Evolutionary conservation across 1,140 invertebrate species (phyloP).

Genomic region (Triops longicaudatus): DNA sequence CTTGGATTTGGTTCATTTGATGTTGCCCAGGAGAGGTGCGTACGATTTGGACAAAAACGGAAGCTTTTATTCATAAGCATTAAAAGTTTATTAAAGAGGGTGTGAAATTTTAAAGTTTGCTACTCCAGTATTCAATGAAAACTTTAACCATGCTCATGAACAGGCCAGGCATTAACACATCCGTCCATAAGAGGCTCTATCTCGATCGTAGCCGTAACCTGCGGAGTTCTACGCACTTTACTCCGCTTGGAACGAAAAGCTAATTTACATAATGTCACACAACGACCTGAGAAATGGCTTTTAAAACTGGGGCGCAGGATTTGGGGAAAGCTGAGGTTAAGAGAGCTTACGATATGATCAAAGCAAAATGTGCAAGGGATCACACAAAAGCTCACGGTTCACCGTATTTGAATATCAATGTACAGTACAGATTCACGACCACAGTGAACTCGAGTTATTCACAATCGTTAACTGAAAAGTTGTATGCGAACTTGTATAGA

Average conservation of each 20-base stretch:
- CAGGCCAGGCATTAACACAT: too few species aligned
- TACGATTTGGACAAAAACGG: not conserved
- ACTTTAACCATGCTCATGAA: too few species aligned
- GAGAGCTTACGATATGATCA: not conserved
- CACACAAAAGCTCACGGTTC: not conserved
- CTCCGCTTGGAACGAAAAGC: not conserved
- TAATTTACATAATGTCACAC: not conserved
- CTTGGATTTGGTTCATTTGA: too few species aligned
- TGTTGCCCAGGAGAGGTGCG: not conserved
- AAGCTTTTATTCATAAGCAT: not conserved
- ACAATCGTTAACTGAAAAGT: too few species aligned
- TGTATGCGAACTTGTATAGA: too few species aligned
- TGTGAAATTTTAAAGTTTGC: too few species aligned
- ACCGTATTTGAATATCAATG: constrained; percentile 1
- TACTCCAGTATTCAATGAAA: too few species aligned
- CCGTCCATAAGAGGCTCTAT: too few species aligned
- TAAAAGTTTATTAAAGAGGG: too few species aligned
- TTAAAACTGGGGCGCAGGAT: not conserved
- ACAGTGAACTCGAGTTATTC: not conserved
- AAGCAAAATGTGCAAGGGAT: not conserved
- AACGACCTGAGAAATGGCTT: not conserved
- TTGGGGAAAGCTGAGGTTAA: not conserved
- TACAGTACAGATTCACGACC: not conserved
- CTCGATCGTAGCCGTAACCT: too few species aligned
- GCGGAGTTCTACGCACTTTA: not conserved